Base-by-base conservation (phyloP, 2,888 invertebrate species). In the Alcis repandata region DNA sequence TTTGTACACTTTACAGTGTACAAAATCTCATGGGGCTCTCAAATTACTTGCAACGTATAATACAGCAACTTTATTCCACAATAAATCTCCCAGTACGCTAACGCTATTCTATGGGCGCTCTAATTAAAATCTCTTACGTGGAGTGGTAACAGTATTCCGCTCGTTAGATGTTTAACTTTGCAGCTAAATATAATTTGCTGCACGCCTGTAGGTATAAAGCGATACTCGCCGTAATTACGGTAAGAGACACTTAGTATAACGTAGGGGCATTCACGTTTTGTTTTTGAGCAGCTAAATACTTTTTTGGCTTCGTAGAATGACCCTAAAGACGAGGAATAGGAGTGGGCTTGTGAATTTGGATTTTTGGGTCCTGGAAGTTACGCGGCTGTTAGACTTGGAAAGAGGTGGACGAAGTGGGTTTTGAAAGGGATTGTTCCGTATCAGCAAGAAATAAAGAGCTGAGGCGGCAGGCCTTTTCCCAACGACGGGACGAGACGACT, bases 181-280 rank as follows among this genome's bases (percentile, higher is more conserved):
- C 49, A 27, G 60, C 60, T 66, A 61, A 61, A 66, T 61, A 66
- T 66, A 58, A 61, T 61, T 46, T 54, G 41, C 46, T 22, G 33
- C 45, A 40, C 59, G 43, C 38, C 27, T 27, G 58, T 41, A n/a
- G n/a, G n/a, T n/a, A 41, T 45, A 63, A 52, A 11, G 17, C 41
- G 58, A 54, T 68, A 63, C 60, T 15, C 10, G 15, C 22, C 59
- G 32, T 45, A 56, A 59, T 56, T 56, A 54, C 20, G 48, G 22
- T 59, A 64, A 20, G 59, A 17, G 49, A 48, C 41, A 54, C 53
- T 48, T 41, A 49, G 17, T 45, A 43, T 11, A 15, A 22, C 40
- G 15, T n/a, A 15, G 52, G 51, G 38, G 8, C 38, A 22, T 20
- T 38, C 15, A 40, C 53, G 38, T 43, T 15, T 27, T 53, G n/a